These are phyloP conservation scores for Rhopalosiphum maidis DNA, from an alignment of 1,140 invertebrate genomes.

Conservation along the genomic window DNA sequence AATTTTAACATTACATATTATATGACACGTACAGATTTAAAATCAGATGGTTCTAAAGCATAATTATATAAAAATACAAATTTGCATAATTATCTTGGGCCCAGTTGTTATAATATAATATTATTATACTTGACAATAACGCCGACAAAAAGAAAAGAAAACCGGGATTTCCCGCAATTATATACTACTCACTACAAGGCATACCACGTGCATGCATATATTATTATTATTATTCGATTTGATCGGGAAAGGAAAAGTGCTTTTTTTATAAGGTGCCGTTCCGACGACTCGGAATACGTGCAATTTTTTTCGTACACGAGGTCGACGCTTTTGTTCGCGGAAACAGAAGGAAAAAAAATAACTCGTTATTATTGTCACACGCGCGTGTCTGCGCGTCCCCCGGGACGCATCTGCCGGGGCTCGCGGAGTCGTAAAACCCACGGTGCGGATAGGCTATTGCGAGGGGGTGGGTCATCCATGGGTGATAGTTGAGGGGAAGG, in stretches of 20 bases:
- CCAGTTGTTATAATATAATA: neutral
- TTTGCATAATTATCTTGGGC: neutral
- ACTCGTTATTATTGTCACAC: neutral
- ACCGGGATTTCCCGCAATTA: neutral
- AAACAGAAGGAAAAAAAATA: neutral
- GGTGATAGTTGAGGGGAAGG: neutral
- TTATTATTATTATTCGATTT: neutral
- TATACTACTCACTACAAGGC: neutral
- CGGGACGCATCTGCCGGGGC: neutral
- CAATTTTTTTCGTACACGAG: neutral
- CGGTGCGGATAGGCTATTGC: too few relatives aligned
- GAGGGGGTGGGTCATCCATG: neutral
- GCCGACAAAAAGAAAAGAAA: neutral
- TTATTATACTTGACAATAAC: neutral
- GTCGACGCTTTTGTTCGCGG: neutral
- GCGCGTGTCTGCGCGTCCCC: neutral
- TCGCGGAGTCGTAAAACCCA: neutral
- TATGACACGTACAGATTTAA: neutral
- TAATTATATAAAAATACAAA: neutral
- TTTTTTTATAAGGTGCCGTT: neutral
- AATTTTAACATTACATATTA: slow-evolving; percentile 18
- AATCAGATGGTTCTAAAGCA: neutral
- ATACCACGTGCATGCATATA: neutral
- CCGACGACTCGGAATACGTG: neutral
- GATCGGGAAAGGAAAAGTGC: neutral